Conservation (phyloP, 2,888 invertebrate species). For the Cheilosia vernalis region DNA sequence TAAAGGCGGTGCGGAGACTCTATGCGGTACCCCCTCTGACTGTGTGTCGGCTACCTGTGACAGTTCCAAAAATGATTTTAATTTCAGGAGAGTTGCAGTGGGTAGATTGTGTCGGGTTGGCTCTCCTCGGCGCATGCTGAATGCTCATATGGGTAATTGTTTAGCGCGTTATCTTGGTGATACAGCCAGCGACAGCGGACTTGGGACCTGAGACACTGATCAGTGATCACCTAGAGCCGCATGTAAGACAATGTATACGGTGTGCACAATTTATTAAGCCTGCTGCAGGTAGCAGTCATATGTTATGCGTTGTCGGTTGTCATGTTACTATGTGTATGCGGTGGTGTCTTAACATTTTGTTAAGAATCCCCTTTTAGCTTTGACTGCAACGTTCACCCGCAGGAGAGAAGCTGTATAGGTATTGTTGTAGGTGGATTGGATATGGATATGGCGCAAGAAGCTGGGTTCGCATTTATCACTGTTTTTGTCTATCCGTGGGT, state of each 20-base stretch:
- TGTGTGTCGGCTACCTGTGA: slow-evolving; percentile 38
- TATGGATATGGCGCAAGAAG: slow-evolving; percentile 25
- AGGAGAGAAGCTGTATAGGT: not conserved
- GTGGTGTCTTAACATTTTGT: slow-evolving; percentile 73
- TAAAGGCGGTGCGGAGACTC: slow-evolving; percentile 51
- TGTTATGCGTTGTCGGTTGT: slow-evolving; percentile 75
- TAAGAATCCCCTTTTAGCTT: slow-evolving; percentile 56
- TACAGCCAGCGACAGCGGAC: slow-evolving; percentile 6
- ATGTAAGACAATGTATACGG: slow-evolving; percentile 69
- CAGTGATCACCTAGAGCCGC: slow-evolving; percentile 12
- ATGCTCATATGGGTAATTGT: slow-evolving; percentile 70
- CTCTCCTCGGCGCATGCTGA: slow-evolving; percentile 37
- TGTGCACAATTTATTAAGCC: slow-evolving; percentile 71
- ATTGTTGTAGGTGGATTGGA: slow-evolving; percentile 40
- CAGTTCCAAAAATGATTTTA: slow-evolving; percentile 73
- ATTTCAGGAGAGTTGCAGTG: slow-evolving; percentile 63
- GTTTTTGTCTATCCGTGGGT: slow-evolving; percentile 24
- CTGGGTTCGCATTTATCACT: slow-evolving; percentile 23
- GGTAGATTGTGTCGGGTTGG: slow-evolving; percentile 55
- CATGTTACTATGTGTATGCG: slow-evolving; percentile 67
- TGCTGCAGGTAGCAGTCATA: slow-evolving; percentile 75
- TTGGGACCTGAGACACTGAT: not conserved
- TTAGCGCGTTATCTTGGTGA: slow-evolving; percentile 65
- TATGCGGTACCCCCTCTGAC: not conserved
- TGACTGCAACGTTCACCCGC: not conserved